Evolutionary conservation across 2,797 vertebrate species (phyloP).

Genomic region (Hypotaenidia okinawae): DNA sequence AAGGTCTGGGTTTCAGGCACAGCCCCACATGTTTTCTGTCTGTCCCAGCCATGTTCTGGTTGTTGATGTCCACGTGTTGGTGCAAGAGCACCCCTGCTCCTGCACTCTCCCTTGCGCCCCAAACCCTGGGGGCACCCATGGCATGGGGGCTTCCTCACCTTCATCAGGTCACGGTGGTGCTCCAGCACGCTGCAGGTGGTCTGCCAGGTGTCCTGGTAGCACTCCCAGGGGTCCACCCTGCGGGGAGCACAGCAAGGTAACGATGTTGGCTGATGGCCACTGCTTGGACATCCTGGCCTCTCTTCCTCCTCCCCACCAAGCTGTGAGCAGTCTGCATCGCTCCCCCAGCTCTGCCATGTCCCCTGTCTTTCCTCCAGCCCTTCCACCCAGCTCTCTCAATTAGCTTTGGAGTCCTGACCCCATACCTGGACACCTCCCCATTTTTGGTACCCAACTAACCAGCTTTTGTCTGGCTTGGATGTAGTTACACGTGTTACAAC

Average conservation of each 20-base stretch:
- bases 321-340: rapidly evolving
- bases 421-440: neutral
- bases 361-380: neutral
- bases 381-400: neutral
- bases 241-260: neutral
- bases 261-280: neutral
- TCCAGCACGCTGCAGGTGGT: conserved; percentile 97
- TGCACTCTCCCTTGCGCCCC: rapidly evolving
- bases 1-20: neutral
- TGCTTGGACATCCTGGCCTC: neutral
- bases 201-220: conserved; percentile 98
- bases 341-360: neutral
- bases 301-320: neutral
- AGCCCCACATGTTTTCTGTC: neutral
- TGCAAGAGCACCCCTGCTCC: neutral
- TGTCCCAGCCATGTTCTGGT: rapidly evolving
- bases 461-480: neutral
- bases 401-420: neutral
- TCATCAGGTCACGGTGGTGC: conserved; percentile 97
- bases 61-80: rapidly evolving
- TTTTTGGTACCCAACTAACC: neutral
- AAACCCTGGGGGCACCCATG: rapidly evolving
- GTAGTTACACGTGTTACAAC: rapidly evolving
- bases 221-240: conserved; percentile 98
- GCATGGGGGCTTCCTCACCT: conserved; percentile 74